These are phyloP conservation scores for Harlomillsia oculata DNA, from an alignment of 1,140 invertebrate genomes.

Conservation along the genomic window DNA sequence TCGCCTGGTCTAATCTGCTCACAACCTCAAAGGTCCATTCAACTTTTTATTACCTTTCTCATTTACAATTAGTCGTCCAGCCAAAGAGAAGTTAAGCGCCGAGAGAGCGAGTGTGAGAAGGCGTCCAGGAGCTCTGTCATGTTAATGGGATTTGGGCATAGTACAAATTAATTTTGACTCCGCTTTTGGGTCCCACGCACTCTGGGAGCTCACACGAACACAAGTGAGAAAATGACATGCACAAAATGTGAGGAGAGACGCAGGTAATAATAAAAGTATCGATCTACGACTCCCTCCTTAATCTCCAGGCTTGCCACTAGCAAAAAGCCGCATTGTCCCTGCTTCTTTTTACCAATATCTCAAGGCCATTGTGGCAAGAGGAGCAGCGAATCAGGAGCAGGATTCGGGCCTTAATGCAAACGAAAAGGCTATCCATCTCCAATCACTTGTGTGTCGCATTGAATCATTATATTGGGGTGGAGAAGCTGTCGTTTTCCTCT, in stretches of 20 bases:
- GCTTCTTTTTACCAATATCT: no score
- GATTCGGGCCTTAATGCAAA: no score
- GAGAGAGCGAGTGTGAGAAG: neutral
- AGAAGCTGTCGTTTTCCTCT: no score
- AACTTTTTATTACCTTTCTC: conserved; percentile 27
- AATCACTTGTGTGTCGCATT: no score
- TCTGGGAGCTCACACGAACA: conserved; percentile 14
- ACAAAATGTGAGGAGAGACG: conserved; percentile 4
- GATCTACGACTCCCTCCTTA: no score
- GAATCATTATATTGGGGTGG: no score
- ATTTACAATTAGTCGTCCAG: conserved; percentile 35
- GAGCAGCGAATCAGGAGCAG: no score
- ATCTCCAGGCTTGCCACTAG: no score
- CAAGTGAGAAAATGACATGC: conserved; percentile 34
- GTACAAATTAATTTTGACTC: conserved; percentile 33
- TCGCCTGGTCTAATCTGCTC: conserved; percentile 16
- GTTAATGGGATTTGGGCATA: conserved; percentile 32
- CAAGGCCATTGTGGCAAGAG: no score
- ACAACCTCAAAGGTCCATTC: conserved; percentile 24
- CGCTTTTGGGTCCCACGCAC: conserved; percentile 24
- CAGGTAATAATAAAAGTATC: conserved; percentile 15
- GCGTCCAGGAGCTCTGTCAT: conserved; percentile 5
- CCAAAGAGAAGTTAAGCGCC: conserved; percentile 23
- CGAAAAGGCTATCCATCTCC: no score
- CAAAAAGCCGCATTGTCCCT: no score